phyloP scores from a whole-genome alignment of 1,140 invertebrate genomes.

The Latrodectus geometricus region DNA sequence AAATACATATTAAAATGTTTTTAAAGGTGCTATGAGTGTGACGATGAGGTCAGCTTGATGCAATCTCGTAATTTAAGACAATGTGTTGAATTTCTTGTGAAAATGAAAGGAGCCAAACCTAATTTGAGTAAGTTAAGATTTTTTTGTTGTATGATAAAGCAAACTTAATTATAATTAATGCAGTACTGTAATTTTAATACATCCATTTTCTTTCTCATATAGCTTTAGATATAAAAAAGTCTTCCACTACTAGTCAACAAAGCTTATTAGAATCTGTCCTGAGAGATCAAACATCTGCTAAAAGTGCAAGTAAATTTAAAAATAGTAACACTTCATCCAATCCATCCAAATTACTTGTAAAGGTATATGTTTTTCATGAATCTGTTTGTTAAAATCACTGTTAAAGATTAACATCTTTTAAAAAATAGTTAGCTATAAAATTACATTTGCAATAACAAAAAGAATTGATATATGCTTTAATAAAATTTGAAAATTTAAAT shows the following conservation, averaged over 20 bases:
- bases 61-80: conserved; percentile 67
- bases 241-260: conserved; percentile 8
- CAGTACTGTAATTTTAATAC: too few species aligned
- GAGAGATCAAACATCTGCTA: not conserved
- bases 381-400: too few species aligned
- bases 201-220: not conserved
- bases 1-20: not conserved
- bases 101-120: conserved; percentile 44
- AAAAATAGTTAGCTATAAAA: too few species aligned
- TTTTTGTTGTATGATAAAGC: not conserved
- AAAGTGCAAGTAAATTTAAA: conserved; percentile 3
- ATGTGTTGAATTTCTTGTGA: conserved; percentile 68
- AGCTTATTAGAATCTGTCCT: conserved; percentile 29
- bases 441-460: too few species aligned
- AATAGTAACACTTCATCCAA: not conserved
- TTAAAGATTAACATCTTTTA: too few species aligned
- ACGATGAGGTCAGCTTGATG: conserved; percentile 68
- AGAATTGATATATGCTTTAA: too few species aligned
- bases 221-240: conserved; percentile 16
- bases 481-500: too few species aligned
- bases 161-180: too few species aligned
- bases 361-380: not conserved
- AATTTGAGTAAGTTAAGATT: not conserved
- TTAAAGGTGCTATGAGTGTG: conserved; percentile 71
- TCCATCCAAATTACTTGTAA: conserved; percentile 10